Conservation (phyloP, 2,888 invertebrate genomes). For the Aphodius sticticus region DNA sequence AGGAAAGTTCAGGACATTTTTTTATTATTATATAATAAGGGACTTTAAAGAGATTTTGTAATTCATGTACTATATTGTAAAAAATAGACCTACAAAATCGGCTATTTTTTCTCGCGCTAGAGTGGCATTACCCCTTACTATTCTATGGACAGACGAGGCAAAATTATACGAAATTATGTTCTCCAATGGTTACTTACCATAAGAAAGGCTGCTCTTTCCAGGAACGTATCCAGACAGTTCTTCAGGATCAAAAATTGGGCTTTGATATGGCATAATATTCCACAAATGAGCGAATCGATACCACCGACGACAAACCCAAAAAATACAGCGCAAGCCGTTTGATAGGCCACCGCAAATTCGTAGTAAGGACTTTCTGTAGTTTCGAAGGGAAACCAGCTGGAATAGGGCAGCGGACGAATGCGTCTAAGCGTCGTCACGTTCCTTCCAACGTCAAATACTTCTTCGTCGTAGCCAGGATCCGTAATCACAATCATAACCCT, state of each 20-base stretch:
- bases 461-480: conserved; percentile 23
- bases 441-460: conserved; percentile 6
- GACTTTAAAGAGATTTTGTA: no score
- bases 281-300: conserved; percentile 38
- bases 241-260: conserved; percentile 39
- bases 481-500: conserved; percentile 26
- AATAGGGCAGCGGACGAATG: conserved; percentile 32
- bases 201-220: conserved; percentile 28
- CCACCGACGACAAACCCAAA: conserved; percentile 36
- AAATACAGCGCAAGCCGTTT: conserved; percentile 32
- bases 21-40: no score
- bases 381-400: conserved; percentile 37
- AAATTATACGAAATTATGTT: not conserved
- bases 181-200: conserved; percentile 6
- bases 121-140: no score
- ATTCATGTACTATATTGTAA: no score
- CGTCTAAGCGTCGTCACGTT: conserved; percentile 22
- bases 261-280: conserved; percentile 38
- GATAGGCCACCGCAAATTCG: conserved; percentile 33
- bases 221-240: conserved; percentile 35
- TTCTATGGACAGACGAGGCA: no score
- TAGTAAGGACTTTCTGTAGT: conserved; percentile 34
- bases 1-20: no score
- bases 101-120: no score
- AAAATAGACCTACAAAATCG: no score